A percentile compares a stretch with the other conserved stretches of the same genome.
Evolutionary conservation across 2,113 vertebrate species (phyloP).

Genomic region (Talpa occidentalis): DNA sequence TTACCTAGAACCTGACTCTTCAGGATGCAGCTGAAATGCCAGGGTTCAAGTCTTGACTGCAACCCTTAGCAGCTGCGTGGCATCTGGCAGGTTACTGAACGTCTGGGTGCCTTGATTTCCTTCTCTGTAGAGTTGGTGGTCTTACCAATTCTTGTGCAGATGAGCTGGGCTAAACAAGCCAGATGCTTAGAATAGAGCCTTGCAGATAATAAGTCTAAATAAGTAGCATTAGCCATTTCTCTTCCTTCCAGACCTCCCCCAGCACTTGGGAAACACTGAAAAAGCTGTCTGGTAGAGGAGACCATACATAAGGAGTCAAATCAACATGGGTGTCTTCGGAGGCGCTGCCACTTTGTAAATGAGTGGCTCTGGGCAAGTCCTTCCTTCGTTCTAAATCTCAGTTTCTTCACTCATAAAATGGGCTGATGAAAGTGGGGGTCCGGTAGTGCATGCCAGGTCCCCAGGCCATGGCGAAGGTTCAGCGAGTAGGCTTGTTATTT

Average conservation of each 20-base stretch:
- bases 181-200: not conserved
- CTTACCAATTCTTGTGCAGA: not conserved
- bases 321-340: not conserved
- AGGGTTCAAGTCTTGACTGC: not conserved
- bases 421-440: not conserved
- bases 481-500: rapidly evolving
- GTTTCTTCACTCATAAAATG: not conserved
- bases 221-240: not conserved
- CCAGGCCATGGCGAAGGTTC: not conserved
- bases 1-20: not conserved
- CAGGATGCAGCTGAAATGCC: not conserved
- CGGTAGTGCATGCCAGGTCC: not conserved
- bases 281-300: not conserved
- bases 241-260: conserved; percentile 11
- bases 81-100: not conserved
- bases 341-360: not conserved
- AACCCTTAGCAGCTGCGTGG: not conserved
- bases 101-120: not conserved
- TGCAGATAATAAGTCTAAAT: not conserved
- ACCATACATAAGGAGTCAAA: not conserved
- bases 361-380: not conserved
- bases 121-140: not conserved
- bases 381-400: conserved; percentile 1
- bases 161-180: not conserved
- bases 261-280: not conserved